These are phyloP conservation scores for Heptranchias perlo DNA, from an alignment of 2,113 vertebrate species.

Conservation along the genomic window DNA sequence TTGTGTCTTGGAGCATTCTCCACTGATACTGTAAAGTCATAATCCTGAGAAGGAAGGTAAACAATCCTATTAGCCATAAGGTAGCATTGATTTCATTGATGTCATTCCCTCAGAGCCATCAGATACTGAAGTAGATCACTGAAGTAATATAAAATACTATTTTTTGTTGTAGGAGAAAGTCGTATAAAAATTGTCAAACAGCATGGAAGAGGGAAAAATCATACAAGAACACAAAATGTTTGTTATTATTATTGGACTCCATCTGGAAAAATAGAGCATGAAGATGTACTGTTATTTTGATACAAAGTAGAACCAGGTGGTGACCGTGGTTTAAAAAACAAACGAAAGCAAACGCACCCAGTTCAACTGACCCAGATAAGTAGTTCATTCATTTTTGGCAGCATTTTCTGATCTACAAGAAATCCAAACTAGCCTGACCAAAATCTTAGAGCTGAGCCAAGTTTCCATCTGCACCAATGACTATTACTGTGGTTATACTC, in stretches of 20 bases:
- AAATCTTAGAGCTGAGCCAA: background rate
- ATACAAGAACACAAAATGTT: background rate
- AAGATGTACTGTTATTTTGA: background rate
- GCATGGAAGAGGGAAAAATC: background rate
- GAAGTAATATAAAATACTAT: background rate
- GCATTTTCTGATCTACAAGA: background rate
- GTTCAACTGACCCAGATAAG: background rate
- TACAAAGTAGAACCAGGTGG: background rate
- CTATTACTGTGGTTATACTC: background rate
- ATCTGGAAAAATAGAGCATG: background rate
- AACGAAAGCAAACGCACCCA: background rate
- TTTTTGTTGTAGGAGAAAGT: background rate
- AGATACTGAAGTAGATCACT: background rate
- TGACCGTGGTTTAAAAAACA: background rate
- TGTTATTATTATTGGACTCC: background rate
- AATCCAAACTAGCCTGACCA: background rate
- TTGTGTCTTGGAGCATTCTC: background rate
- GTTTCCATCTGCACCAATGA: background rate
- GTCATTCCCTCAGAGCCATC: background rate
- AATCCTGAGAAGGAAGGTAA: background rate
- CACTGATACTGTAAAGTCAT: background rate
- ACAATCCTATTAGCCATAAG: background rate
- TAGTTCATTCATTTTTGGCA: background rate
- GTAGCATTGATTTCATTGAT: background rate
- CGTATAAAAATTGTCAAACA: background rate